Conservation (phyloP, 2,888 invertebrate genomes). For the Cancer borealis region DNA sequence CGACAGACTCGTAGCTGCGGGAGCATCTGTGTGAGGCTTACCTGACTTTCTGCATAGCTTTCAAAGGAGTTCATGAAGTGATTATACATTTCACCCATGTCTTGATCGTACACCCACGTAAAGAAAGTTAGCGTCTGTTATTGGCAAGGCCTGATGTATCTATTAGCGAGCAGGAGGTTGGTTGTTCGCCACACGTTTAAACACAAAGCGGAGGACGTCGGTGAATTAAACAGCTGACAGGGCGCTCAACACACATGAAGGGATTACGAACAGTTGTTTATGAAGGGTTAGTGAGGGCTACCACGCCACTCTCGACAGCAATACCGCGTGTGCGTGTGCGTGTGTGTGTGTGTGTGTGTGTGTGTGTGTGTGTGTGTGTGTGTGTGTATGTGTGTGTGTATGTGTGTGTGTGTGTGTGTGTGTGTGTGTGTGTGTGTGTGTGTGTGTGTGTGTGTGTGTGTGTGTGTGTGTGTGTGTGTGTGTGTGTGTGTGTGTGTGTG, state of each 20-base stretch:
- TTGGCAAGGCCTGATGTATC: not conserved
- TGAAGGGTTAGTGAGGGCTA: not conserved
- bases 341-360: constrained; percentile 52
- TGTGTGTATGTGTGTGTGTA: constrained; percentile 46
- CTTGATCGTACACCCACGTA: not conserved
- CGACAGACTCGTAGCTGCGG: not conserved
- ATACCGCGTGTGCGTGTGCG: constrained; percentile 28
- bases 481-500: constrained; percentile 36
- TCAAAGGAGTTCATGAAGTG: not conserved
- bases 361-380: constrained; percentile 51
- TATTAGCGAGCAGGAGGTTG: not conserved
- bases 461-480: constrained; percentile 48
- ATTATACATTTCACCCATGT: not conserved
- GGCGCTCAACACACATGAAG: not conserved
- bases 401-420: constrained; percentile 21
- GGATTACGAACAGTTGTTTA: not conserved
- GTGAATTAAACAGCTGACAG: not conserved
- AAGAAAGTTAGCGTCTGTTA: not conserved
- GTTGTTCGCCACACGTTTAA: not conserved
- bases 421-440: constrained; percentile 39
- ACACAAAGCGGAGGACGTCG: not conserved
- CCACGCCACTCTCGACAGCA: not conserved
- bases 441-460: constrained; percentile 52
- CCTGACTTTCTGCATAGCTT: not conserved
- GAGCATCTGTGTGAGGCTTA: not conserved